Conservation (phyloP, 1,140 invertebrate species). For the Drosophila malerkotliana region DNA sequence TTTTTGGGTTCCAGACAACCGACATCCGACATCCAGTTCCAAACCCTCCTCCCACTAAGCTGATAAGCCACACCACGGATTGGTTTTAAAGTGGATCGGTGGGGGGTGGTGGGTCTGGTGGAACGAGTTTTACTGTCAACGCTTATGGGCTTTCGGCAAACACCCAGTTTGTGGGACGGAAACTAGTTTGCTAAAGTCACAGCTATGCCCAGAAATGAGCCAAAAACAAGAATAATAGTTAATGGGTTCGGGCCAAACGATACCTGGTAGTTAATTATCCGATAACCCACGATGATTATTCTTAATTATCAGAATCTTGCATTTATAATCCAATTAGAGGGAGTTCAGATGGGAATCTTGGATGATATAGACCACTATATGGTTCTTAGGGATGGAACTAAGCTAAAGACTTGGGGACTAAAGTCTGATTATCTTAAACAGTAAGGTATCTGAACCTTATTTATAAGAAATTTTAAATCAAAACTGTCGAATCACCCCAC, state of each 20-base stretch:
- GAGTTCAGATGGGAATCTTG: too few relatives aligned
- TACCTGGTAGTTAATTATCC: slow-evolving; percentile 30
- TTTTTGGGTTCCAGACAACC: background rate
- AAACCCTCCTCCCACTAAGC: slow-evolving; percentile 31
- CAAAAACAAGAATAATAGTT: slow-evolving; percentile 36
- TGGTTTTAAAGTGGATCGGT: too few relatives aligned
- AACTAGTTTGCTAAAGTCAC: slow-evolving; percentile 64
- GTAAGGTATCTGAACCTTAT: background rate
- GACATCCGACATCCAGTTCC: too few relatives aligned
- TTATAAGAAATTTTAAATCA: background rate
- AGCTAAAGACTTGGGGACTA: too few relatives aligned
- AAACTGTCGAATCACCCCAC: background rate
- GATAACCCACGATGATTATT: slow-evolving; percentile 8
- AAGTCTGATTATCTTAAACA: background rate
- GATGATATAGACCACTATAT: too few relatives aligned
- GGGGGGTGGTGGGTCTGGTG: slow-evolving; percentile 37
- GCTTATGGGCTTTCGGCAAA: slow-evolving; percentile 72
- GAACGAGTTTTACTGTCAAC: slow-evolving; percentile 82
- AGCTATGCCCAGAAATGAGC: slow-evolving; percentile 22
- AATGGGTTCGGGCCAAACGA: slow-evolving; percentile 15
- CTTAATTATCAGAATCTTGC: background rate
- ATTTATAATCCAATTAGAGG: too few relatives aligned
- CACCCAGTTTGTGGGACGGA: slow-evolving; percentile 65
- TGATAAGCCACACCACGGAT: slow-evolving; percentile 36
- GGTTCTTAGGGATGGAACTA: too few relatives aligned